These are phyloP conservation scores for Ictalurus furcatus DNA, from an alignment of 2,113 vertebrate genomes.

Conservation along the genomic window DNA sequence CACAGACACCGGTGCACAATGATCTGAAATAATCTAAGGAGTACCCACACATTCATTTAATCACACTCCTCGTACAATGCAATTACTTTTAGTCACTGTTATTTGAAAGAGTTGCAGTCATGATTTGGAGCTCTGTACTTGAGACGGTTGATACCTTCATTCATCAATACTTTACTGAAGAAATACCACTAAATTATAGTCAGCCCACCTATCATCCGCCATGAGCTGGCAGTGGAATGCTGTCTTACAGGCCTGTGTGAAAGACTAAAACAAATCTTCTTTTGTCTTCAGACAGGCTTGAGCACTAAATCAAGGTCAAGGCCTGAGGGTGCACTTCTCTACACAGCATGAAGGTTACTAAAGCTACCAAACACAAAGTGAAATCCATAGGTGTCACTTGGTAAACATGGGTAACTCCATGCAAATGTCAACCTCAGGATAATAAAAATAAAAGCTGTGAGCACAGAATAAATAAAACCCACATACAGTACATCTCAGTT, in stretches of 20 bases:
- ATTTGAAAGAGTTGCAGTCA: background rate
- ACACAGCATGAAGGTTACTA: constrained; percentile 34
- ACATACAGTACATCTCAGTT: background rate
- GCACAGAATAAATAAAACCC: background rate
- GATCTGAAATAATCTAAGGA: background rate
- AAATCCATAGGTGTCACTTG: background rate
- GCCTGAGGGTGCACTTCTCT: constrained; percentile 37
- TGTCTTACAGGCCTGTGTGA: constrained; percentile 38
- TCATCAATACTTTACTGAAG: background rate
- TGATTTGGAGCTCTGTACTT: background rate
- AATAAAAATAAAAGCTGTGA: background rate
- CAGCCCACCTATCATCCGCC: constrained; percentile 43
- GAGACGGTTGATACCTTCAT: background rate
- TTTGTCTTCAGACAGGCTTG: constrained; percentile 49
- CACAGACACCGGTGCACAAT: background rate
- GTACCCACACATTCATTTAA: constrained; percentile 1
- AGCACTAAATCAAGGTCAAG: constrained; percentile 37
- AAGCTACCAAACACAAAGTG: constrained; percentile 8
- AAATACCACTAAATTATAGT: background rate
- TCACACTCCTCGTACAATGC: background rate
- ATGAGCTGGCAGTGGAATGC: constrained; percentile 50
- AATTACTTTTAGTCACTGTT: background rate
- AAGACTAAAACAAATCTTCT: constrained; percentile 36
- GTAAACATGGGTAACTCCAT: background rate
- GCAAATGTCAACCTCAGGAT: background rate